phyloP scores from a whole-genome alignment of 2,888 invertebrate genomes.

The Malachius bipustulatus region DNA sequence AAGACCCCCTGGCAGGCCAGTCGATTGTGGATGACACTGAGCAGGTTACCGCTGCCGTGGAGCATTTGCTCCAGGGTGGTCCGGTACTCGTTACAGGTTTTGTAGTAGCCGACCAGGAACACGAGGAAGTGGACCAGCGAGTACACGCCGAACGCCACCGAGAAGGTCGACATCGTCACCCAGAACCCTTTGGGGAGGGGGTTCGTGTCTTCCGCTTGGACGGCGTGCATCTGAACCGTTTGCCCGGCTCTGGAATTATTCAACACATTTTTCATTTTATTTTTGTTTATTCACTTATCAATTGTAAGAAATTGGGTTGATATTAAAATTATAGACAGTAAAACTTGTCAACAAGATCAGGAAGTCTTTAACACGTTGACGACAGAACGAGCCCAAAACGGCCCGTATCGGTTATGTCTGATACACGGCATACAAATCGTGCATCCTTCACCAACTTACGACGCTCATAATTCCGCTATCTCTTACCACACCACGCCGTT shows the following conservation, averaged over 20 bases:
- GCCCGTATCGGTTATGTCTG: too few species aligned
- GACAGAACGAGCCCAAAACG: too few species aligned
- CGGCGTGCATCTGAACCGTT: conserved; percentile 51
- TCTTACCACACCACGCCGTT: too few species aligned
- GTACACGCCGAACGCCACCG: conserved; percentile 51
- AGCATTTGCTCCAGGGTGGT: conserved; percentile 50
- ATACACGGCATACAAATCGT: too few species aligned
- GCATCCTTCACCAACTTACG: too few species aligned
- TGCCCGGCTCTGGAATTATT: conserved; percentile 50
- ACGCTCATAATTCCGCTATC: too few species aligned
- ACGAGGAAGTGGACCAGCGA: conserved; percentile 57
- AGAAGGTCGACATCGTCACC: conserved; percentile 52
- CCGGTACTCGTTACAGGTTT: conserved; percentile 65
- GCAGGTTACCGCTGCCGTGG: conserved; percentile 44
- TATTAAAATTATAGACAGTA: too few species aligned
- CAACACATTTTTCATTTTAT: background rate
- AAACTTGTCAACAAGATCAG: too few species aligned
- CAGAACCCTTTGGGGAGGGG: conserved; percentile 52
- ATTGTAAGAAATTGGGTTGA: background rate
- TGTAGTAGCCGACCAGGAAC: conserved; percentile 59
- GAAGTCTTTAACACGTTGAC: too few species aligned
- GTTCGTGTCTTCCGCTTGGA: conserved; percentile 45
- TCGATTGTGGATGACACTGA: conserved; percentile 50
- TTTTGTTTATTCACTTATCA: too few species aligned
- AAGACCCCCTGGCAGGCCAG: conserved; percentile 61